Base-by-base conservation (phyloP, 2,113 vertebrate genomes). In the Cephalopholis sonnerati region DNA sequence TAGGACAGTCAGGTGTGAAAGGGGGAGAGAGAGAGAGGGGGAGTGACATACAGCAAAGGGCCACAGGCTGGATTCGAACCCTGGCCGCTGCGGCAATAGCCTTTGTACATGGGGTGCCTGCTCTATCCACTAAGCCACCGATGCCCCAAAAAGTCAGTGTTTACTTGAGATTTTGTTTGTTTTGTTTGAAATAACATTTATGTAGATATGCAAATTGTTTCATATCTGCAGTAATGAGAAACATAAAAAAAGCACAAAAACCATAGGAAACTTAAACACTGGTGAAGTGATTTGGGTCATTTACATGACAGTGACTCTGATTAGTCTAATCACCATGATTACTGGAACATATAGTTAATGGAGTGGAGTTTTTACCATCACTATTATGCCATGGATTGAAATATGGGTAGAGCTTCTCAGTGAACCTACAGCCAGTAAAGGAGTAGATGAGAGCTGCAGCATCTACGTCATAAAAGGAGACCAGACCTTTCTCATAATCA, bases 401-500 rank as follows among this genome's bases (percentile, higher is more conserved):
- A 5, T 17, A 17, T 18, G 51, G 68, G 72, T 63, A 39, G 32
- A 76, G 48, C 9, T 41, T 54, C n/a, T 44, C 57, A 29, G 0
- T 32, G 15, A 63, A 74, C 7, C 3, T 32, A 62, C 68, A 71
- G 22, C 32, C 29, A 39, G 22, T 77, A 13, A 77, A 83, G 2
- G 69, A 53, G 74, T 59, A 73, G 15, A 83, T 72, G 27, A 69
- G 58, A 62, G 27, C 59, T 58, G 50, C 81, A 20, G 59, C 2
- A 18, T 64, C 58, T 20, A 50, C 58, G 22, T 77, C 73, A 58
- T 82, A 62, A 25, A 82, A 77, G 1, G 58, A 77, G 50, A 77
- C 59, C 27, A 71, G 12, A 51, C 74, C 74, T 18, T 24, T n/a
- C n/a, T 77, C 81, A 32, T 72, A 72, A 50, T 83, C 29, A 41